Evolutionary conservation across 2,888 invertebrate genomes (phyloP).

Genomic region (Drosophila mercatorum): DNA sequence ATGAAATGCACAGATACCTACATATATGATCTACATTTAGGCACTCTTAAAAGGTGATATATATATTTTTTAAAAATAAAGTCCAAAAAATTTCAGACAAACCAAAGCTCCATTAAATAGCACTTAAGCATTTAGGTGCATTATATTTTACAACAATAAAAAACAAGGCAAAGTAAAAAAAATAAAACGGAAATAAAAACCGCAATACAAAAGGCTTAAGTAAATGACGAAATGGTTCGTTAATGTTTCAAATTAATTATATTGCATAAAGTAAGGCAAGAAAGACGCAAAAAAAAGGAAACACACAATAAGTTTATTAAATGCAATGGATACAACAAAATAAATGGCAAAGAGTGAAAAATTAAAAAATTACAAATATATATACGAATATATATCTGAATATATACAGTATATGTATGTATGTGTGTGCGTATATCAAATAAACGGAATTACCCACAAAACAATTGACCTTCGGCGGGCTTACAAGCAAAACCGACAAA

Average conservation of each 20-base stretch:
- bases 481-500: conserved; percentile 66
- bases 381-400: conserved; percentile 5
- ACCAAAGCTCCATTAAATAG: conserved; percentile 6
- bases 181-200: conserved; percentile 22
- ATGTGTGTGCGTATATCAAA: conserved; percentile 23
- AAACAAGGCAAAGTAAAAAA: conserved; percentile 1
- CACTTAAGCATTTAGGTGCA: conserved; percentile 15
- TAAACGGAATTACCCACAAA: conserved; percentile 75
- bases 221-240: conserved; percentile 72
- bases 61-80: background rate
- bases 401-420: conserved; percentile 2
- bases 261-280: conserved; percentile 57
- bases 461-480: conserved; percentile 74
- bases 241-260: conserved; percentile 71
- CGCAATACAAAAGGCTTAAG: conserved; percentile 47
- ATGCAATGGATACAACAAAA: conserved; percentile 59
- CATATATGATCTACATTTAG: background rate
- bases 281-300: background rate
- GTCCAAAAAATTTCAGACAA: background rate
- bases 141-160: conserved; percentile 15
- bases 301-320: conserved; percentile 41
- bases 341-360: conserved; percentile 51
- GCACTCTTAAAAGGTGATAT: background rate
- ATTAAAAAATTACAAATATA: conserved; percentile 14
- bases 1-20: background rate